Base-by-base conservation (phyloP, 1,140 invertebrate species). In the Dendrolimus kikuchii region DNA sequence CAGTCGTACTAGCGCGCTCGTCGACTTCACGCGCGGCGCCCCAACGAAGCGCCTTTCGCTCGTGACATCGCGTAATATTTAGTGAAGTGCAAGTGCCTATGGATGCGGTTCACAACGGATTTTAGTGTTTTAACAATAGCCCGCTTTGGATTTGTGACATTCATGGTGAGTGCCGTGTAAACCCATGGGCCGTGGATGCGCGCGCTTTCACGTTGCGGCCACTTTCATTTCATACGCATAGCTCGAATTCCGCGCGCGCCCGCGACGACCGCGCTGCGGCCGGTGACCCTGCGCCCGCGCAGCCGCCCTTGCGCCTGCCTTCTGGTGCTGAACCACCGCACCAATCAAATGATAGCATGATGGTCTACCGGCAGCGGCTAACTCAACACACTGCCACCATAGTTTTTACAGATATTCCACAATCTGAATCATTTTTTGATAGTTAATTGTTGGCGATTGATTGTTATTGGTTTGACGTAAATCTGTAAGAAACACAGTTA, bases 221-320 rank as follows among this genome's bases (percentile, higher is more conserved):
- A 84, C 82, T 84, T 84, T 84, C 81, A 82, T 81, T 84, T 86
- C 76, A 84, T 81, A 84, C 77, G 81, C 82, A 86, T 86, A 82
- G 74, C 74, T 84, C 70, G 77, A 79, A 86, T 86, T 86, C 82
- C 23, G 23, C 82, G 72, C 74, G 71, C 71, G 76, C 67, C 72
- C 64, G 71, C 71, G 68, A 70, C 75, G 78, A 72, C 70, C 75
- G 77, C 73, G 64, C 77, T 45, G 74, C 77, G 79, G 82, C 72
- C 82, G 82, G 73, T 83, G 82, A 86, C 82, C 82, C 79, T 80
- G 74, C 70, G 74, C 71, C 71, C 66, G 77, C 73, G 77, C 79
- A 72, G 71, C 68, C 73, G 78, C 75, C 82, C 69, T 75, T 23
- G 23, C 23, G 23, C 23, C 23, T 23, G 23, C 23, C 23, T 23